Evolutionary conservation across 1,140 invertebrate genomes (phyloP).

Genomic region (Orchesella cincta): DNA sequence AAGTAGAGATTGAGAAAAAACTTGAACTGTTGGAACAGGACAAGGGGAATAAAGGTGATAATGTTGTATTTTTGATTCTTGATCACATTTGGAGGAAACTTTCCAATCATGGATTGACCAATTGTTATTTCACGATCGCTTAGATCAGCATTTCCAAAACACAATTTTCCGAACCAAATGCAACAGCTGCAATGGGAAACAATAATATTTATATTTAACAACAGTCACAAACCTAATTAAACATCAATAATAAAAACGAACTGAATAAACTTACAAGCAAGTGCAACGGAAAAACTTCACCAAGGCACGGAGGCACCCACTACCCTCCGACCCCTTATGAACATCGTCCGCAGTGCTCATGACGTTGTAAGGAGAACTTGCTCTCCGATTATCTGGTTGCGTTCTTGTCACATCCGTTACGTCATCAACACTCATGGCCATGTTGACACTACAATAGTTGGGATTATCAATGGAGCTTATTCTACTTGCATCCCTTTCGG

Average conservation of each 20-base stretch:
- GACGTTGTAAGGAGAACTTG: constrained; percentile 18
- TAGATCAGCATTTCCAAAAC: constrained; percentile 55
- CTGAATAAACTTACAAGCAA: background rate
- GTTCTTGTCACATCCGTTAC: background rate
- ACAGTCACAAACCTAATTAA: background rate
- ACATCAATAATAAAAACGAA: background rate
- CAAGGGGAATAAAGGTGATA: constrained; percentile 95
- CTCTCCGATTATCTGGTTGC: background rate
- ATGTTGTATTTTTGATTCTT: constrained; percentile 99
- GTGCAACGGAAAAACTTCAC: background rate
- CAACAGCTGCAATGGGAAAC: constrained; percentile 18
- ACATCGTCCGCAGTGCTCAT: constrained; percentile 12
- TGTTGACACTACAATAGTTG: constrained; percentile 16
- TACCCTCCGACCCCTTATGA: background rate
- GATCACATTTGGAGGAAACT: constrained; percentile 93
- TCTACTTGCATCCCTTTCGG: constrained; percentile 14
- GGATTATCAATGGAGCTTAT: constrained; percentile 21
- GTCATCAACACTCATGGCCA: constrained; percentile 19
- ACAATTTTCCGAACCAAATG: constrained; percentile 46
- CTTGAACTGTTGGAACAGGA: constrained; percentile 97
- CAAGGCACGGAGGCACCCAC: constrained; percentile 3
- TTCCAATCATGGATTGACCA: constrained; percentile 58
- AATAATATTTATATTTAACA: background rate
- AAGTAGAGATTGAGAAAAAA: constrained; percentile 99
- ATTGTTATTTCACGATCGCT: constrained; percentile 60